Evolutionary conservation across 2,888 invertebrate genomes (phyloP), one percentile per base, ranked within the genome.

Genomic region (Venustoraphidia nigricollis): DNA sequence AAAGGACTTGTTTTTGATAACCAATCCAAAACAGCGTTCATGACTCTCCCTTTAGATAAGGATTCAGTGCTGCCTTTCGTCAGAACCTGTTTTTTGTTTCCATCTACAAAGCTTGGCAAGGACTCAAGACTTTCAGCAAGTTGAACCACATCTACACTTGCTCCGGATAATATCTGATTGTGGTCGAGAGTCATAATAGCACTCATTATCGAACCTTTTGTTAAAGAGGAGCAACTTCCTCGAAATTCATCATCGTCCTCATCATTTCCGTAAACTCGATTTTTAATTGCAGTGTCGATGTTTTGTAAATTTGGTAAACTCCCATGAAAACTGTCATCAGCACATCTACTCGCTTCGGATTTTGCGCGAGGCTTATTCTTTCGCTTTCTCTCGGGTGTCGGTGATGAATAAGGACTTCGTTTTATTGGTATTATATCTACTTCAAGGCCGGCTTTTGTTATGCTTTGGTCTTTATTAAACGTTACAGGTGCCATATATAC

Each of bases 391-490:
- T 48, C 44, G 5, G 57, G 59, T 53, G 57, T 58, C 8, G 66
- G 67, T 4, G 66, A 65, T 46, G 62, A 56, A 53, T 61, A 62
- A n/a, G 66, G 67, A 54, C 66, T 67, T 56, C 60, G 59, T 62
- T 62, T 66, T 42, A 66, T 66, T 5, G 65, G 64, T 35, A 68
- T 67, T 14, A 72, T 62, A 47, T 69, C 67, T 11, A 71, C 64
- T 55, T 69, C 67, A 11, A 73, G 54, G 36, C 67, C 67, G 36
- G 67, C 66, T 60, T 81, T 71, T 52, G 82, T 82, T 44, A 83
- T 72, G 67, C 79, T 58, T 54, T 61, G 58, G 60, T 63, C 63
- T 67, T 64, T 66, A 59, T 68, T 68, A 61, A 68, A 63, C 54
- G 59, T 67, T 53, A 68, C 65, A 53, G 68, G 68, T 53, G 62